Evolutionary conservation across 2,797 vertebrate genomes (phyloP).

Genomic region (Meda fulgida): DNA sequence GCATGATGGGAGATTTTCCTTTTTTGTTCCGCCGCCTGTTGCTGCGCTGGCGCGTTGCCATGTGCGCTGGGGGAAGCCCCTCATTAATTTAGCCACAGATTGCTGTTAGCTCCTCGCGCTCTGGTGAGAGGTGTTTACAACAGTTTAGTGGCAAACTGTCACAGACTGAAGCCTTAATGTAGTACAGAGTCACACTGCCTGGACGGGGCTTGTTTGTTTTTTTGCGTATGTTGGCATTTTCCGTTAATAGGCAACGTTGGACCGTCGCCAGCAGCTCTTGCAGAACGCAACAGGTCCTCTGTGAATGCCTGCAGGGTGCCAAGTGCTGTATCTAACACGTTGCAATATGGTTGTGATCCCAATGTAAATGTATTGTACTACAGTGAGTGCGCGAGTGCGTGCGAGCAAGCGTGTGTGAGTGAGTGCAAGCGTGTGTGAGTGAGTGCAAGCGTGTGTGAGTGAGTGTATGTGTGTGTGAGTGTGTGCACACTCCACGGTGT

Average conservation of each 20-base stretch:
- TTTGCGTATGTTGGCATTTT: conserved; percentile 67
- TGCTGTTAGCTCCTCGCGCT: conserved; percentile 74
- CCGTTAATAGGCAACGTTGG: conserved; percentile 73
- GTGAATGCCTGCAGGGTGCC: conserved; percentile 63
- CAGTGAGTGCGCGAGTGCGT: conserved; percentile 56
- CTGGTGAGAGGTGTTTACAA: conserved; percentile 73
- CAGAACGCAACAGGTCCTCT: conserved; percentile 60
- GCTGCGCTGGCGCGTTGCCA: conserved; percentile 86
- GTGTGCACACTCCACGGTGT: conserved; percentile 3
- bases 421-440: conserved; percentile 27
- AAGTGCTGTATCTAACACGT: conserved; percentile 70
- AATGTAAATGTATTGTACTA: conserved; percentile 80
- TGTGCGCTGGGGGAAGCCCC: conserved; percentile 59
- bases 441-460: background rate
- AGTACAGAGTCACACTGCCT: conserved; percentile 61
- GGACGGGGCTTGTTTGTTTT: conserved; percentile 67
- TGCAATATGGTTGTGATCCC: conserved; percentile 87
- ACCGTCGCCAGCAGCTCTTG: conserved; percentile 54
- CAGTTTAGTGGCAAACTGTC: conserved; percentile 77
- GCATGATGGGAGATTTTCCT: conserved; percentile 43
- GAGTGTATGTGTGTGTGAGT: conserved; percentile 46
- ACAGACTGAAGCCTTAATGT: conserved; percentile 77
- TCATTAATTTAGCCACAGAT: conserved; percentile 82
- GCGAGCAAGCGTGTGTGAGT: background rate
- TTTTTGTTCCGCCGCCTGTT: conserved; percentile 66